These are phyloP conservation scores for Dolichallabes microphthalmus DNA, from an alignment of 2,113 vertebrate genomes.

Conservation along the genomic window DNA sequence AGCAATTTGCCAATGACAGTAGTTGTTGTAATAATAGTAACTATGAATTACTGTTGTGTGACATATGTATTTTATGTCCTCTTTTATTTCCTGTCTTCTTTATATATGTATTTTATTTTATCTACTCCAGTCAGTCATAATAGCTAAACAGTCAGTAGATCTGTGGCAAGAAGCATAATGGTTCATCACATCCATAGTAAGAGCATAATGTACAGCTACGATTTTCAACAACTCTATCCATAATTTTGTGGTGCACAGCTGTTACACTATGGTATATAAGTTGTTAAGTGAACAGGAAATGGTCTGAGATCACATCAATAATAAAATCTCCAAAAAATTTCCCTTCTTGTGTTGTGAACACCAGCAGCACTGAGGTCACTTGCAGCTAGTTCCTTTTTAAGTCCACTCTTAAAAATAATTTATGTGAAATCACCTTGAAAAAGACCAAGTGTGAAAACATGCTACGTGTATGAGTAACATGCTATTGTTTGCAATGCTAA, in stretches of 20 bases:
- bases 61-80: neutral
- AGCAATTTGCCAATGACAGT: neutral
- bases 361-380: neutral
- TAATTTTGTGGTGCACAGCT: neutral
- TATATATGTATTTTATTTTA: neutral
- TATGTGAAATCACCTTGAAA: neutral
- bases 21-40: neutral
- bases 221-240: neutral
- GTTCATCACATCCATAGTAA: neutral
- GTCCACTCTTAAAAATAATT: neutral
- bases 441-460: neutral
- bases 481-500: neutral
- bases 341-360: neutral
- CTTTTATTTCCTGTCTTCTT: no score
- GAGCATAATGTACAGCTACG: neutral
- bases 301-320: neutral
- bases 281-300: neutral
- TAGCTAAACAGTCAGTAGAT: neutral
- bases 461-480: no score
- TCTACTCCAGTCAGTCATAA: neutral
- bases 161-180: neutral
- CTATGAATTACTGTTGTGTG: neutral
- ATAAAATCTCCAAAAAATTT: neutral
- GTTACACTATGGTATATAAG: neutral
- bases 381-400: neutral